Evolutionary conservation across 2,113 vertebrate species (phyloP).

Genomic region (Megalops atlanticus): DNA sequence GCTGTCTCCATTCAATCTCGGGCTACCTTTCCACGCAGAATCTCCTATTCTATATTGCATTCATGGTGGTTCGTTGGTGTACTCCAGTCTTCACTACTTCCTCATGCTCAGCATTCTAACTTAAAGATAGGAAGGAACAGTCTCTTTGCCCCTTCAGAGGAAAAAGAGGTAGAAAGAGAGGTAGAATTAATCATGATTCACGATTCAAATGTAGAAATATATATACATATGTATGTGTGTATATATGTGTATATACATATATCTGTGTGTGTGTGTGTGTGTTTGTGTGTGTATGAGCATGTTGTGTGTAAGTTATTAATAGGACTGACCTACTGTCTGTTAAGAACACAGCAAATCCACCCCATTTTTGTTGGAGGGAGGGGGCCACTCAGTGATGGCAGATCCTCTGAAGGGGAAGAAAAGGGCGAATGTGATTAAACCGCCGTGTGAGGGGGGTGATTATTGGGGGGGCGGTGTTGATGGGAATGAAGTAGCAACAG

Average conservation of each 20-base stretch:
- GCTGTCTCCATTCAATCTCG: neutral
- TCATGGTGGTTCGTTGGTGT: neutral
- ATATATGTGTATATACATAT: too few species aligned
- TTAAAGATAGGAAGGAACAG: too few species aligned
- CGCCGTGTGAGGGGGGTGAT: neutral
- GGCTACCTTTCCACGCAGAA: neutral
- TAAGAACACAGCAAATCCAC: neutral
- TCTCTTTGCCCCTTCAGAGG: too few species aligned
- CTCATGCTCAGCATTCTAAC: neutral
- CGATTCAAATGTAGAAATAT: too few species aligned
- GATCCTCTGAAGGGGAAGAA: conserved; percentile 10
- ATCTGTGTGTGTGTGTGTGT: too few species aligned
- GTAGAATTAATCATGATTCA: too few species aligned
- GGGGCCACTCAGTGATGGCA: neutral
- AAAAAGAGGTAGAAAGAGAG: too few species aligned
- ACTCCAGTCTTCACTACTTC: neutral
- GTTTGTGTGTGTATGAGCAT: too few species aligned
- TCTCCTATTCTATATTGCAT: neutral
- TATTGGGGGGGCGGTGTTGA: neutral
- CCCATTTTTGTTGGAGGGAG: neutral
- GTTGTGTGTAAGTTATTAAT: too few species aligned
- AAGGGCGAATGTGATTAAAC: conserved; percentile 23
- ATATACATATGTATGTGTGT: too few species aligned
- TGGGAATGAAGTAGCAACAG: neutral
- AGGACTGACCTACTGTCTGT: neutral